Evolutionary conservation across 2,888 invertebrate genomes (phyloP), one percentile per base, ranked within the genome.

Genomic region (Sussaba pulchella): DNA sequence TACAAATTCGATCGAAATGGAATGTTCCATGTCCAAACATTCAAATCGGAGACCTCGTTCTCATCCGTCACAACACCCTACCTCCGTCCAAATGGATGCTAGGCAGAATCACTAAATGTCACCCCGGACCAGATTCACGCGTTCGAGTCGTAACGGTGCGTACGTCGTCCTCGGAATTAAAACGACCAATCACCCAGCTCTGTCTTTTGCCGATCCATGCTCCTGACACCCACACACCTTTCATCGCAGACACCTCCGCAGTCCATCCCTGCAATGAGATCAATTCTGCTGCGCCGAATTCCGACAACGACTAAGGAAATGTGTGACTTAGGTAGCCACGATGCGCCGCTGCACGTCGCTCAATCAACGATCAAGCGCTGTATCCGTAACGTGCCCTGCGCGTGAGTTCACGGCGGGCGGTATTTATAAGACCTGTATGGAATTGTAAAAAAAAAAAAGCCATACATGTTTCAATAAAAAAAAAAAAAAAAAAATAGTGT

Each of bases 1-100:
- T 64, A 4, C 45, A 50, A 5, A 21, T 66, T 3, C 63, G 54
- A 2, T 63, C 77, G 0, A 64, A 77, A 31, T 71, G 64, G 64
- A 59, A 54, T 31, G 6, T 2, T 31, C 31, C 31, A 6, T 6
- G 6, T 5, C 4, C 2, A 31, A 45, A 45, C 21, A 0, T 54
- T 6, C 17, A 47, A 0, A 10, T 69, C 1, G 39, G 21, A 2
- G 5, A 54, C 1, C n/a, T 54, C 2, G 54, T 54, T 0, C 26
- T 54, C 0, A n/a, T 54, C 0, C n/a, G 26, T 1, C 21, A 54
- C n/a, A 54, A 26, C 0, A 26, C 0, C 3, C 8, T 54, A n/a
- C 54, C 54, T 0, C 54, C 54, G 4, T 1, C 54, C 0, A 54
- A 54, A 4, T 54, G 54, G 54, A 54, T 54, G 54, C 54, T 54